Conservation (phyloP, 1,140 invertebrate genomes). For the Diprion similis region DNA sequence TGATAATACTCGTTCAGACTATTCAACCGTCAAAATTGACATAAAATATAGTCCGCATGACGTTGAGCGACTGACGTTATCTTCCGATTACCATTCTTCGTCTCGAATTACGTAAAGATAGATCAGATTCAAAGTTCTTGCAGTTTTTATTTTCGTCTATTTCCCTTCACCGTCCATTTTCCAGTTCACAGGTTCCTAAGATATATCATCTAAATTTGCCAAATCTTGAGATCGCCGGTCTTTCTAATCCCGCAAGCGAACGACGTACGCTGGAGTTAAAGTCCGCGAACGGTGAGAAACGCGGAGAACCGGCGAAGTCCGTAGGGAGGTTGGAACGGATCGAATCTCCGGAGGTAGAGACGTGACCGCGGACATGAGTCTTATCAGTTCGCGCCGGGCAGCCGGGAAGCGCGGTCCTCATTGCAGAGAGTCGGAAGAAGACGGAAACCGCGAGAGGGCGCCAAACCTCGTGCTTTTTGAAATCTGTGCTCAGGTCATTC, state of each 20-base stretch:
- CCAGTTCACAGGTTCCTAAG: neutral
- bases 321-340: constrained; percentile 19
- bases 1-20: too few species aligned
- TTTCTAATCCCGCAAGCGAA: neutral
- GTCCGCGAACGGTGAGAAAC: neutral
- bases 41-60: too few species aligned
- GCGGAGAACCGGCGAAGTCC: neutral
- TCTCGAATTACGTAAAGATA: neutral
- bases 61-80: too few species aligned
- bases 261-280: neutral
- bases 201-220: neutral
- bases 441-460: neutral
- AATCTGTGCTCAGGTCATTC: too few species aligned
- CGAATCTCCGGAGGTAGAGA: constrained; percentile 35
- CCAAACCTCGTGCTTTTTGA: neutral
- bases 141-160: neutral
- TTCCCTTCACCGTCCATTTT: neutral
- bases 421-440: constrained; percentile 15
- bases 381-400: constrained; percentile 41
- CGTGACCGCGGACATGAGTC: constrained; percentile 16
- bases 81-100: neutral
- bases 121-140: neutral
- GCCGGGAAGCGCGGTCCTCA: constrained; percentile 37
- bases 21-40: too few species aligned
- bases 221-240: neutral